A percentile compares a stretch with the other conserved stretches of the same genome.
Evolutionary conservation across 2,888 invertebrate species (phyloP).

Genomic region (Entomobrya proxima): DNA sequence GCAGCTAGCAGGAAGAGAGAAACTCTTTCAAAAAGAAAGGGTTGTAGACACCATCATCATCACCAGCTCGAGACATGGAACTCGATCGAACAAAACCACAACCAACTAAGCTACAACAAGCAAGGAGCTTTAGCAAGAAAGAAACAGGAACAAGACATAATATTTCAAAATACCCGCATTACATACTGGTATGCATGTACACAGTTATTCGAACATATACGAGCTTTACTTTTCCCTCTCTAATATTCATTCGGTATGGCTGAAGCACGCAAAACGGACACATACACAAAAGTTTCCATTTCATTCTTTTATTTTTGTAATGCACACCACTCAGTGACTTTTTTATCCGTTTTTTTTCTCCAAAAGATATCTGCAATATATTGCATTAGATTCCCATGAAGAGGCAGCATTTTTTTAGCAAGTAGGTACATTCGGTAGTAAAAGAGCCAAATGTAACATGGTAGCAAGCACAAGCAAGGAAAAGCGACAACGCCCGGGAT

Average conservation of each 20-base stretch:
- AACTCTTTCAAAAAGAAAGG: conserved; percentile 35
- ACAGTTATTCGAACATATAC: background rate
- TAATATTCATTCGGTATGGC: background rate
- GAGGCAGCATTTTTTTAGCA: conserved; percentile 16
- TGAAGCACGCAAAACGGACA: background rate
- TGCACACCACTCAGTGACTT: background rate
- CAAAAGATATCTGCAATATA: conserved; percentile 18
- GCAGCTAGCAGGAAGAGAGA: background rate
- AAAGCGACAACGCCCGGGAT: conserved; percentile 14
- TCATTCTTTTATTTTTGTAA: background rate
- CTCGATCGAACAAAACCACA: conserved; percentile 3
- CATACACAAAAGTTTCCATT: background rate
- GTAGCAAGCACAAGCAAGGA: too few species aligned
- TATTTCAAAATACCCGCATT: background rate
- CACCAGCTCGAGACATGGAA: background rate
- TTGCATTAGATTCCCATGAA: background rate
- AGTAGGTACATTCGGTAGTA: too few species aligned
- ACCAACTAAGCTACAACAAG: background rate
- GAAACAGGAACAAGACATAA: background rate
- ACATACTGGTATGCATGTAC: background rate
- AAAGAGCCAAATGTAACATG: too few species aligned
- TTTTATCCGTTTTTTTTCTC: background rate
- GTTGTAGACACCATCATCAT: conserved; percentile 10
- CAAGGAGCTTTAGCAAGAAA: background rate
- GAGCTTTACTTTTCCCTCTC: background rate